Percentiles rank a stretch among this genome's conserved stretches.
Conservation (phyloP, 2,888 invertebrate genomes). For the Catotricha subobsoleta region DNA sequence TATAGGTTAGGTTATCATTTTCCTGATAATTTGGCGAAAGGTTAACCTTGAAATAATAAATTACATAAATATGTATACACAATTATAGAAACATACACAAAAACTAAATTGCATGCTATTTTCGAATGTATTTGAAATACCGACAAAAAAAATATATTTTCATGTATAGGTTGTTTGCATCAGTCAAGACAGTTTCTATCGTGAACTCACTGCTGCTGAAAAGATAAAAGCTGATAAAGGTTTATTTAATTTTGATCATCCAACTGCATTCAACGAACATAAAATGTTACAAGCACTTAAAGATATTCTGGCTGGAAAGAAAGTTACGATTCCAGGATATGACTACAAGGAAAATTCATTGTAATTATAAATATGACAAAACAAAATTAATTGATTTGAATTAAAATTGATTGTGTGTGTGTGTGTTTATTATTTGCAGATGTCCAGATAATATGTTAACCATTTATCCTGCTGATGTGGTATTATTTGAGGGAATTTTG, state of each 20-base stretch:
- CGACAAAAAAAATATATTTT: neutral
- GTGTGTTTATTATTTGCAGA: neutral
- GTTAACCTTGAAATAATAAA: no score
- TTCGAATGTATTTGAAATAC: neutral
- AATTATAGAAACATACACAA: neutral
- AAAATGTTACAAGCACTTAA: constrained; percentile 62
- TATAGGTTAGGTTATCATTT: no score
- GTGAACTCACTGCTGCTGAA: constrained; percentile 64
- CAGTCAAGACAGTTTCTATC: constrained; percentile 94
- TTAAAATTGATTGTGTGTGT: neutral
- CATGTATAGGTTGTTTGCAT: constrained; percentile 58
- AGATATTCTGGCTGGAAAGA: constrained; percentile 67
- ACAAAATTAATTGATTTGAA: neutral
- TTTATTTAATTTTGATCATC: constrained; percentile 97
- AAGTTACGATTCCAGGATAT: constrained; percentile 81
- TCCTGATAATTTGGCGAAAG: no score
- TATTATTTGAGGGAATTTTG: constrained; percentile 92
- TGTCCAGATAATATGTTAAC: constrained; percentile 46
- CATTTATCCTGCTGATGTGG: constrained; percentile 92
- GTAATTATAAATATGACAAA: constrained; percentile 32
- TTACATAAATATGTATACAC: no score
- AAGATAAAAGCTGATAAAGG: constrained; percentile 70
- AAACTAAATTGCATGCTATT: neutral
- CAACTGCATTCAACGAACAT: constrained; percentile 88
- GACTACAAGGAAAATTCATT: constrained; percentile 82